Evolutionary conservation across 2,888 invertebrate genomes (phyloP), one percentile per base, ranked within the genome.

Genomic region (Mesopsocus fuscifrons): DNA sequence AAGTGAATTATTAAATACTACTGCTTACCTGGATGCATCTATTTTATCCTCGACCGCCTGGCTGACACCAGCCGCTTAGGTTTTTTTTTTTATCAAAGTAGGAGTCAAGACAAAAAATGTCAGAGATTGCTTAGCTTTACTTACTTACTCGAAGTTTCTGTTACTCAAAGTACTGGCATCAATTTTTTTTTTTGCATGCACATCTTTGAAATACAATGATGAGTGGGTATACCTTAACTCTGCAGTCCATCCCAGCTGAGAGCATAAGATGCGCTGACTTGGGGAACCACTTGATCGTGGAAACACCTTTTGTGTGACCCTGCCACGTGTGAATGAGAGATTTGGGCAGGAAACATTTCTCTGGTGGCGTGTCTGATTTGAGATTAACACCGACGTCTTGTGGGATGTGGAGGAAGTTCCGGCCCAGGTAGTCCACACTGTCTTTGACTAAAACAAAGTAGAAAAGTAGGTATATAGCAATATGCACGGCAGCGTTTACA

Each of bases 231-330:
- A 82, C 80, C 71, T 98, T 97, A 43, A 97, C 85, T 50, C 92
- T 74, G 51, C 82, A 81, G 62, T 98, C 98, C 95, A 99, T 94
- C 51, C 94, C 85, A 42, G 84, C 87, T 0, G 97, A 95, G 1
- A 98, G 68, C 53, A 98, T 67, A 45, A 99, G 71, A 63, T 99
- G 98, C 0, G 92, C 97, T 0, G 91, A 85, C 49, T 70, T 68
- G 0, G 98, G 98, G 55, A 94, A 85, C 88, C 94, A 95, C 45
- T 89, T 74, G 48, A 91, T 88, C 1, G 87, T 82, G 1, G 95
- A 82, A 53, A 99, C 79, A 38, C 94, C 94, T 62, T 97, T 97
- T 17, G 85, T 85, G 64, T 99, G 98, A 0, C 97, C 97, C 49
- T 83, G 77, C 92, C 94, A 97, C 0, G 91, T 89, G 63, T 91